Evolutionary conservation across 2,888 invertebrate genomes (phyloP).

Genomic region (Nomada ferruginata): DNA sequence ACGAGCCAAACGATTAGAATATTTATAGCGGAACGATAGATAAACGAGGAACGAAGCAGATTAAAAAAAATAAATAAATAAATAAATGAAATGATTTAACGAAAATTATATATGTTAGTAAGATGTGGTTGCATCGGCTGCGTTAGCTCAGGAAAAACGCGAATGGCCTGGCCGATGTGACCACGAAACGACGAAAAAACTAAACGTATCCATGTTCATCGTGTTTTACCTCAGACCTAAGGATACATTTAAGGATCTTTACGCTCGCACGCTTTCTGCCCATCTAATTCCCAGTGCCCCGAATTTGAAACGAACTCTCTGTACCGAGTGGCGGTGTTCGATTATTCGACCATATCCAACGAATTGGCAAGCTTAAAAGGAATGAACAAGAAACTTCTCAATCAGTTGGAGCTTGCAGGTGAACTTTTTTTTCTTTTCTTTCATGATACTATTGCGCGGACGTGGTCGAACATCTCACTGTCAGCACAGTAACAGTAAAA

Average conservation of each 20-base stretch:
- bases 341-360: slow-evolving; percentile 43
- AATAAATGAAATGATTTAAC: slow-evolving; percentile 12
- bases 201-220: slow-evolving; percentile 55
- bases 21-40: slow-evolving; percentile 63
- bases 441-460: not conserved
- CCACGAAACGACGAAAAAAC: slow-evolving; percentile 33
- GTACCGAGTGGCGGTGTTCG: slow-evolving; percentile 67
- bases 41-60: slow-evolving; percentile 50
- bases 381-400: not conserved
- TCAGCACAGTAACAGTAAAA: slow-evolving; percentile 57
- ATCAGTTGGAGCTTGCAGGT: too few relatives aligned
- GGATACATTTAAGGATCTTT: slow-evolving; percentile 73
- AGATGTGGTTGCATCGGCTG: slow-evolving; percentile 54
- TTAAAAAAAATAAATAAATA: slow-evolving; percentile 20
- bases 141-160: slow-evolving; percentile 1
- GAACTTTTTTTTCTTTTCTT: not conserved
- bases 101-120: slow-evolving; percentile 56
- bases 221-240: slow-evolving; percentile 64
- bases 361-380: not conserved
- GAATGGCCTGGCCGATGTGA: slow-evolving; percentile 27
- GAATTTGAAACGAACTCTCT: slow-evolving; percentile 60
- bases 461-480: slow-evolving; percentile 62
- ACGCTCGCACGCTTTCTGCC: slow-evolving; percentile 79
- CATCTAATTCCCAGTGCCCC: slow-evolving; percentile 72
- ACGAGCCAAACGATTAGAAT: slow-evolving; percentile 72